Conservation (phyloP, 2,797 vertebrate species). For the Enteromius mattozi region DNA sequence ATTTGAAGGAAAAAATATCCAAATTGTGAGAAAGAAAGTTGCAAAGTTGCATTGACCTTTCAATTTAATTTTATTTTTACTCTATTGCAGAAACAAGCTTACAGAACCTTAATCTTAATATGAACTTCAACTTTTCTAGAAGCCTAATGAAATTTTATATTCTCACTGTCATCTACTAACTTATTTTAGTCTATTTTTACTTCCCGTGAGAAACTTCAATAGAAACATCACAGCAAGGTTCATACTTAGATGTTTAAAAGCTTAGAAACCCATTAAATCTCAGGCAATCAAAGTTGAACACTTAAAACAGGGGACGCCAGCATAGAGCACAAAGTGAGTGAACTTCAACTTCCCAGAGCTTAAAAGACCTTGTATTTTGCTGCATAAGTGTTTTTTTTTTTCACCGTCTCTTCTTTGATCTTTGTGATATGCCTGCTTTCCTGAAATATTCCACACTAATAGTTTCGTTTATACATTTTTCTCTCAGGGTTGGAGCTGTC, state of each 20-base stretch:
- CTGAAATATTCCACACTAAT: slow-evolving; percentile 42
- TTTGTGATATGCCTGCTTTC: slow-evolving; percentile 27
- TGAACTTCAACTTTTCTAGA: neutral
- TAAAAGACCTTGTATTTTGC: slow-evolving; percentile 10
- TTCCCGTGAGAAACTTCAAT: neutral
- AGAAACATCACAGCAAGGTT: neutral
- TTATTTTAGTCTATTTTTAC: neutral
- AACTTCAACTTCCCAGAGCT: slow-evolving; percentile 12
- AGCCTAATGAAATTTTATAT: neutral
- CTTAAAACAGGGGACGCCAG: neutral
- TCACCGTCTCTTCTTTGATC: slow-evolving; percentile 33
- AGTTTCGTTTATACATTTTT: slow-evolving; percentile 36
- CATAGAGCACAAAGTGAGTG: neutral
- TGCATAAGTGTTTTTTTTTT: neutral
- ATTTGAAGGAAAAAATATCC: neutral
- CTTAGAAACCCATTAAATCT: neutral
- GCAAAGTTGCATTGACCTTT: neutral
- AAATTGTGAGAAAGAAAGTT: neutral
- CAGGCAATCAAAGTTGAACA: neutral
- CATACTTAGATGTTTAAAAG: neutral
- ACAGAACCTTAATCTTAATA: neutral
- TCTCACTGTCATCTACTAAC: neutral
- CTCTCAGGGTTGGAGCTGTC: slow-evolving; percentile 15
- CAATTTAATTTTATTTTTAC: neutral
- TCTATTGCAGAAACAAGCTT: neutral